Base-by-base conservation (phyloP, 2,797 vertebrate species). In the Potorous gilbertii region DNA sequence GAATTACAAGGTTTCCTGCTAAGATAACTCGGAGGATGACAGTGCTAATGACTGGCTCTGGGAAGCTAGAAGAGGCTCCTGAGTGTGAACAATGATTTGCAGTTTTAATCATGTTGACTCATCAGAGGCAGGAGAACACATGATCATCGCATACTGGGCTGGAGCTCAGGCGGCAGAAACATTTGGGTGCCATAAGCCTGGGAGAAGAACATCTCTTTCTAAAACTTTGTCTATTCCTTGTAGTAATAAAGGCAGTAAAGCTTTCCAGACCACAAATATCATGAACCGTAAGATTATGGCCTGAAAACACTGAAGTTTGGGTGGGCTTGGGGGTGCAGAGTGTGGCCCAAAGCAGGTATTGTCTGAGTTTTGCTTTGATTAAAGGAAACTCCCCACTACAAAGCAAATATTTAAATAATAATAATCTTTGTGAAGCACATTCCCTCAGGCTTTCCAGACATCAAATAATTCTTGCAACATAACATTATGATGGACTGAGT, bases 371-470 rank as follows among this genome's bases (percentile, higher is more conserved):
- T 93, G 1, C 18, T 90, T 92, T 91, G 27, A 54, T 16, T 62
- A 54, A 92, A 94, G 54, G 40, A 40, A 46, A 13, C 34, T 92
- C 74, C 24, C 54, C 54, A 59, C 2, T 54, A 90, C n/a, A 91
- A 94, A 92, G 74, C 87, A 90, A 40, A 62, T 93, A 13, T 31
- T 21, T 56, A 54, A 87, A 52, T 66, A 55, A n/a, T 91, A 62
- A 92, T 90, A 92, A 92, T 87, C 1, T 87, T 91, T 54, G 28
- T 55, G 74, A 94, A 93, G 31, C 57, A 93, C 34, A 11, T 50
- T 93, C 59, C 81, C 52, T 93, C 90, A 50, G 40, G 31, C 74
- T 94, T 87, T 91, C 92, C 55, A 87, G 91, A 50, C 5, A 55
- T 94, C 93, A 94, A 90, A 74, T 89, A 91, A 55, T 50, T 24